Conservation (phyloP, 53 echinoderm and acorn worm genomes). For the Luidia sarsii region DNA sequence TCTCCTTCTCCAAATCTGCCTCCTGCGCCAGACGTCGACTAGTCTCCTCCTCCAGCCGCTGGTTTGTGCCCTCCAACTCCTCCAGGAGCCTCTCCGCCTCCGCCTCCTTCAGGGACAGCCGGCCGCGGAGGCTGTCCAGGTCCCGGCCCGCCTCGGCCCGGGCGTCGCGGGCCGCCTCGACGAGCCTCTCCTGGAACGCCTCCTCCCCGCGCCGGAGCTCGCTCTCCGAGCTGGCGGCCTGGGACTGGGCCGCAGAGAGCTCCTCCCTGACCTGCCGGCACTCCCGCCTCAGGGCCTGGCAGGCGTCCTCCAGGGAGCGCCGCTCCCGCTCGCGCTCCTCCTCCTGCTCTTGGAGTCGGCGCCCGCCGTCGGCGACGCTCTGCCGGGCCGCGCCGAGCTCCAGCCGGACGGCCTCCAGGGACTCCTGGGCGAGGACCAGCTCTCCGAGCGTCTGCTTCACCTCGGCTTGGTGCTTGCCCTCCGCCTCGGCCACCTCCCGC, state of each 20-base stretch:
- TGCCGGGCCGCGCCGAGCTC: background rate
- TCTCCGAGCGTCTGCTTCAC: slow-evolving; percentile 38
- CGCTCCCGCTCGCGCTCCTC: background rate
- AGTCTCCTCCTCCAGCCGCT: background rate
- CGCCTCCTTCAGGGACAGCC: background rate
- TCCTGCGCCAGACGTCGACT: background rate
- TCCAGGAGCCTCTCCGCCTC: background rate
- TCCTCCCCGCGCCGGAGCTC: slow-evolving; percentile 29
- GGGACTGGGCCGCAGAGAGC: slow-evolving; percentile 38
- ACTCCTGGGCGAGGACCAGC: too few relatives aligned
- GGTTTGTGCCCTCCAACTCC: background rate
- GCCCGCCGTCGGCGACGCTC: background rate
- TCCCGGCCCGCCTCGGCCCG: background rate
- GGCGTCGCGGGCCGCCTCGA: slow-evolving; percentile 58
- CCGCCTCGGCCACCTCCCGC: slow-evolving; percentile 40
- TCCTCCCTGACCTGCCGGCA: slow-evolving; percentile 34
- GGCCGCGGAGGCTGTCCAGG: background rate
- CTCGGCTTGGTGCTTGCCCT: slow-evolving; percentile 17
- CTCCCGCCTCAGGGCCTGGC: slow-evolving; percentile 26
- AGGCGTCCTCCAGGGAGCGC: slow-evolving; percentile 7
- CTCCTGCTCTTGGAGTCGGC: slow-evolving; percentile 8
- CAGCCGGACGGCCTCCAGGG: slow-evolving; percentile 7
- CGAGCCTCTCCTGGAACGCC: slow-evolving; percentile 41
- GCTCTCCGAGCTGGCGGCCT: slow-evolving; percentile 33
- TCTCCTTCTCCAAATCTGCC: slow-evolving; percentile 1